Percentiles rank a stretch among this genome's conserved stretches.
These are phyloP conservation scores for Petromus typicus DNA, from an alignment of 2,113 vertebrate species.

Conservation along the genomic window DNA sequence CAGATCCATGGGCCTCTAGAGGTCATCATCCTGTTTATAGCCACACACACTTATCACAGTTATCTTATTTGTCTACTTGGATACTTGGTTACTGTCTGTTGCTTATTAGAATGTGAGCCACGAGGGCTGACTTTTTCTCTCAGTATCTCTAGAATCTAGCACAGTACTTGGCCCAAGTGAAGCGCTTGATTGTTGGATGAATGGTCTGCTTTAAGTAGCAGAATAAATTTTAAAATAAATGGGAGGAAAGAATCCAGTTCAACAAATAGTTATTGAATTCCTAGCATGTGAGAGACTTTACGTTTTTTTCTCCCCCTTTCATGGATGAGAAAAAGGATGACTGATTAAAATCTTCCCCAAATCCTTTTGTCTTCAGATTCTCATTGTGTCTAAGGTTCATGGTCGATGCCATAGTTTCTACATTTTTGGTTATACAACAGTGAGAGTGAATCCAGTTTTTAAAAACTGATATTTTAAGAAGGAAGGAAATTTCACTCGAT, in stretches of 20 bases:
- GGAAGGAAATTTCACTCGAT: slow-evolving; percentile 23
- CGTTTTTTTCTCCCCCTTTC: neutral
- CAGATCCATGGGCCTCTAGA: neutral
- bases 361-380: slow-evolving; percentile 52
- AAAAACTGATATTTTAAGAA: slow-evolving; percentile 55
- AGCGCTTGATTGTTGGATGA: slow-evolving; percentile 40
- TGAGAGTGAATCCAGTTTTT: slow-evolving; percentile 51
- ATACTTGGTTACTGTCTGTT: slow-evolving; percentile 33
- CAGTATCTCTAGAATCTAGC: slow-evolving; percentile 20
- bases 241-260: slow-evolving; percentile 48
- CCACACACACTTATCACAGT: neutral
- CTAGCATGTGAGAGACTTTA: slow-evolving; percentile 40
- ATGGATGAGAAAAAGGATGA: slow-evolving; percentile 23
- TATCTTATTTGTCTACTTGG: slow-evolving; percentile 36
- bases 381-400: slow-evolving; percentile 46
- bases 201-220: slow-evolving; percentile 56
- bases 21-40: slow-evolving; percentile 12
- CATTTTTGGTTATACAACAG: slow-evolving; percentile 38
- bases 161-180: slow-evolving; percentile 38
- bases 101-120: slow-evolving; percentile 53
- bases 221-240: slow-evolving; percentile 65
- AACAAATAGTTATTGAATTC: slow-evolving; percentile 57
- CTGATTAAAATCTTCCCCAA: slow-evolving; percentile 47
- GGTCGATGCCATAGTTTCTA: slow-evolving; percentile 50
- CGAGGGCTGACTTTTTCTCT: slow-evolving; percentile 24